Evolutionary conservation across 53 echinoderm and acorn worm species (phyloP).

Genomic region (Pentamera pediparva): DNA sequence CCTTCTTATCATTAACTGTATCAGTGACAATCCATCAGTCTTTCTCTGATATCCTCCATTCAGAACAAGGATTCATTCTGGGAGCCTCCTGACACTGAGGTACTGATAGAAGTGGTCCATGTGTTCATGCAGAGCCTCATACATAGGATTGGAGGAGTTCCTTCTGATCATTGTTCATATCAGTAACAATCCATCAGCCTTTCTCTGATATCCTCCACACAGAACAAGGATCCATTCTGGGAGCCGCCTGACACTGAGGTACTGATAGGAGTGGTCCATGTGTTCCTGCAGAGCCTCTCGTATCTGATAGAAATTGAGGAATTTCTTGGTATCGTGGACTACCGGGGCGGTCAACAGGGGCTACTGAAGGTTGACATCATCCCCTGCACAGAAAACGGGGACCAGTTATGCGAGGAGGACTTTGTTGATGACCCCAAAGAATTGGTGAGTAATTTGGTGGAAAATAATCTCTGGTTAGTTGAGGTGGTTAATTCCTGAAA

Average conservation of each 20-base stretch:
- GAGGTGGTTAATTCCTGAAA: conserved; percentile 3
- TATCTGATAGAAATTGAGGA: conserved; percentile 96
- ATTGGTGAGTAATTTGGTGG: conserved; percentile 49
- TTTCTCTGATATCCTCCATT: background rate
- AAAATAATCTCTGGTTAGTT: background rate
- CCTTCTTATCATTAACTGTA: too few relatives aligned
- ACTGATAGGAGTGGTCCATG: conserved; percentile 77
- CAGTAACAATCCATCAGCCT: background rate
- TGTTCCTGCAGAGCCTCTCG: conserved; percentile 85
- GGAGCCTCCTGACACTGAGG: conserved; percentile 92
- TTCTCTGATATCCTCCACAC: background rate
- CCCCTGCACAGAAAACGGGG: conserved; percentile 63
- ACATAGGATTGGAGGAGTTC: conserved; percentile 73
- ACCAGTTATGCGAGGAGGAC: conserved; percentile 71
- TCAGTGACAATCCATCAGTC: background rate
- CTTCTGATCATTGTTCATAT: too few relatives aligned
- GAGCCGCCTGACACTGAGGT: conserved; percentile 90
- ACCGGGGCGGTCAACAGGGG: conserved; percentile 79
- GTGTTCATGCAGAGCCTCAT: conserved; percentile 85
- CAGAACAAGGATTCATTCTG: conserved; percentile 96
- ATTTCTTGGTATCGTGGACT: conserved; percentile 71
- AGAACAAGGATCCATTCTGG: conserved; percentile 98
- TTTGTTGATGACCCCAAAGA: conserved; percentile 90
- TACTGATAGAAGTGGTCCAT: conserved; percentile 79
- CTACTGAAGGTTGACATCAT: conserved; percentile 75